A percentile compares a stretch with the other conserved stretches of the same genome.
These are phyloP conservation scores for Poeciliopsis gracilis DNA, from an alignment of 2,797 vertebrate species.

Conservation along the genomic window DNA sequence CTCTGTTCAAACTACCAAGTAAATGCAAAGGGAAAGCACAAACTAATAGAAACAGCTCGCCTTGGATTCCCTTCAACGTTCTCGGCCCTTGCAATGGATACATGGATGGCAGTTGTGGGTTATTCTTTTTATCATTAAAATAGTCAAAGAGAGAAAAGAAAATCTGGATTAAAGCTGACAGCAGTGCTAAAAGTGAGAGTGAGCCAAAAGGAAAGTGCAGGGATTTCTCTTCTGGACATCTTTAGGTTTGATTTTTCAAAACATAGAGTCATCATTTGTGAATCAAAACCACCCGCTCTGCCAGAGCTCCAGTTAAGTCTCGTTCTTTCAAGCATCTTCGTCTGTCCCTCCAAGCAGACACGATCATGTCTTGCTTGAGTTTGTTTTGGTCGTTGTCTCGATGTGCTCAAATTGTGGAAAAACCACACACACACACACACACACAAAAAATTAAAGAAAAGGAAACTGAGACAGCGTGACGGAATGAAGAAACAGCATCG, in stretches of 20 bases:
- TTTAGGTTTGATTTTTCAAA: conserved; percentile 44
- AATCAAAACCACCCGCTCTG: conserved; percentile 37
- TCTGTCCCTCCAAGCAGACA: conserved; percentile 54
- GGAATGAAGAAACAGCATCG: conserved; percentile 76
- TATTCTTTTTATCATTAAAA: conserved; percentile 30
- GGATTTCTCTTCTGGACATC: conserved; percentile 24
- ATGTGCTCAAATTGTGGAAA: conserved; percentile 56
- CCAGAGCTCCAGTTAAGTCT: conserved; percentile 33
- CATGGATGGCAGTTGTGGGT: conserved; percentile 53
- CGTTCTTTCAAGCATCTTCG: conserved; percentile 39
- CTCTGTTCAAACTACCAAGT: conserved; percentile 49
- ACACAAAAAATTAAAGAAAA: conserved; percentile 54
- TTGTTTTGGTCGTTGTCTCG: conserved; percentile 68
- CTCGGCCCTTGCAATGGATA: conserved; percentile 58
- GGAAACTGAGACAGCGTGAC: conserved; percentile 74
- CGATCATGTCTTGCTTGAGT: conserved; percentile 54
- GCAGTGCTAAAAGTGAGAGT: conserved; percentile 10
- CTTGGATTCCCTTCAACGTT: conserved; percentile 59
- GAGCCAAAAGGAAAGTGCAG: conserved; percentile 18
- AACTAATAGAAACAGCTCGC: conserved; percentile 65
- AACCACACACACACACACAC: conserved; percentile 16
- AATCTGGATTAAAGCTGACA: conserved; percentile 23
- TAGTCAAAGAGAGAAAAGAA: conserved; percentile 8
- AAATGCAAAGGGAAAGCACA: conserved; percentile 63
- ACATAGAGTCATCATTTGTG: conserved; percentile 50